Base-by-base conservation (phyloP, 2,797 vertebrate genomes). In the Cryptoblepharus egeriae region DNA sequence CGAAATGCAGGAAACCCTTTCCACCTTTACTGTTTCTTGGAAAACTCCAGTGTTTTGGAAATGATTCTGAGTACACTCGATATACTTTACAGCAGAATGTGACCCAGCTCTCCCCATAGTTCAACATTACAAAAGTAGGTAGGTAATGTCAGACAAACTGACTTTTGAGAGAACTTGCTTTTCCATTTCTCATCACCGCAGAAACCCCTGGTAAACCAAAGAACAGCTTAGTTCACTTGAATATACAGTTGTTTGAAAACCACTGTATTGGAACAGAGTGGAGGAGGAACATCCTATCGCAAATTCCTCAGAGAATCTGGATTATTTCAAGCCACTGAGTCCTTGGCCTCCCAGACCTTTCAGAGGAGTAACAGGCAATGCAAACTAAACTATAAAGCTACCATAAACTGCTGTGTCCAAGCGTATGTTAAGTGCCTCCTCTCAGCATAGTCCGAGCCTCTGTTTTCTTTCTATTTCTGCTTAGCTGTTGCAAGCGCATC, bases 301-400 rank as follows among this genome's bases (percentile, higher is more conserved):
- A 0, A 83, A 30, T 79, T 77, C 37, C 28, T 42, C 52, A 32
- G 5, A 49, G 81, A 73, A 86, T 88, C 70, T 84, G 45, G 72
- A 82, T 55, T 82, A 75, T 83, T 89, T 87, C 45, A 85, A 65
- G 7, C 61, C 22, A 35, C 78, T 70, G 80, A 85, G 87, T 76
- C 73, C 70, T 80, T 90, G 76, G 73, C 79, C 84, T 80, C 42
- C 20, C 26, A 35, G 63, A 12, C 55, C 8, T 78, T 11, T 73
- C 58, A 26, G 74, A 81, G 26, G 45, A 90, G 52, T 73, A 90
- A 87, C 88, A 49, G 84, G 87, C 45, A 75, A 87, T 86, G 74
- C 81, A 68, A 15, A 77, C 87, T 35, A 65, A 80, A 86, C 88
- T 83, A 88, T 84, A 75, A 91, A 63, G 86, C 1, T 73, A 60